These are phyloP conservation scores for Drosophila ambigua DNA, from an alignment of 1,140 invertebrate species.

Conservation along the genomic window DNA sequence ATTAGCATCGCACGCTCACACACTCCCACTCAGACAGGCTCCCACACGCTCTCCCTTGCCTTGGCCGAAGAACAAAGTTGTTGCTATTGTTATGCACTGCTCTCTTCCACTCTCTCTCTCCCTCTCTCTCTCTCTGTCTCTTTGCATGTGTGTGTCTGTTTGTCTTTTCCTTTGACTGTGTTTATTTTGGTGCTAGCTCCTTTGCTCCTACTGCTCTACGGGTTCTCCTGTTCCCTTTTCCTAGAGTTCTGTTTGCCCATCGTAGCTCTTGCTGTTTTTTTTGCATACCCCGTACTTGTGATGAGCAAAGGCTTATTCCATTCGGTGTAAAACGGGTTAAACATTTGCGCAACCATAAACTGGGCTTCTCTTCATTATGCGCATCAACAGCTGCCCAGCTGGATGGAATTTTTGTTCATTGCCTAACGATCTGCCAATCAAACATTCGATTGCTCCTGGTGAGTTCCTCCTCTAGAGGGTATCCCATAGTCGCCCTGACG, in stretches of 20 bases:
- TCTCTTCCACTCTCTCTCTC: conserved; percentile 21
- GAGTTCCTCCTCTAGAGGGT: too few relatives aligned
- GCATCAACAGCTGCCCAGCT: too few relatives aligned
- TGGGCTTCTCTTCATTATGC: too few relatives aligned
- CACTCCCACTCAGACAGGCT: conserved; percentile 26
- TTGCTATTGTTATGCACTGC: conserved; percentile 78
- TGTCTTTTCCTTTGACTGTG: conserved; percentile 54
- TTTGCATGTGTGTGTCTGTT: conserved; percentile 25
- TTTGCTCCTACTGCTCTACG: conserved; percentile 1
- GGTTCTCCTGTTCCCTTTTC: conserved; percentile 20
- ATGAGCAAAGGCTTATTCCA: too few relatives aligned
- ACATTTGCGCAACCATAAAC: too few relatives aligned
- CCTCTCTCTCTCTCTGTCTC: conserved; percentile 4
- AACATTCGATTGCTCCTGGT: too few relatives aligned
- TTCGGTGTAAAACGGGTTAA: too few relatives aligned
- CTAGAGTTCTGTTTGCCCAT: conserved; percentile 36
- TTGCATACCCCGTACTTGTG: too few relatives aligned
- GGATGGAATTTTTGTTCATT: too few relatives aligned
- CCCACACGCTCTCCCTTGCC: background rate
- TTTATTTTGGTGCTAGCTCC: conserved; percentile 60
- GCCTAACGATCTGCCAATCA: too few relatives aligned
- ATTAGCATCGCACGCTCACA: conserved; percentile 63
- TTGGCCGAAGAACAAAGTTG: conserved; percentile 52
- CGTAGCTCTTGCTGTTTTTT: conserved; percentile 10
- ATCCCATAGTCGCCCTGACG: too few relatives aligned